These are phyloP conservation scores for Euphysa ruthae DNA, from an alignment of 30 jellyfish, hydroid and myxozoan genomes.

Conservation along the genomic window DNA sequence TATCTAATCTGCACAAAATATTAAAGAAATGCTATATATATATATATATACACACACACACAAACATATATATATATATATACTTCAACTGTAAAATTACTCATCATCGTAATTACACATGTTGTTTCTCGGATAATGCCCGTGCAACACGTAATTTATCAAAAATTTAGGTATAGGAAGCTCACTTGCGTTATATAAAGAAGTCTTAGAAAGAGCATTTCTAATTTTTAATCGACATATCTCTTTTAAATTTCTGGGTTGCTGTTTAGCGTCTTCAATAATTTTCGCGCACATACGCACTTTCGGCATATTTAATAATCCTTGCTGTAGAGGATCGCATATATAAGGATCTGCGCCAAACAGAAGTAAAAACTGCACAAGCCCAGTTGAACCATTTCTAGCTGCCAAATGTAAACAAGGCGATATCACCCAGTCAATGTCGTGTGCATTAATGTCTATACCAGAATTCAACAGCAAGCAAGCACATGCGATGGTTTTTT, in stretches of 20 bases:
- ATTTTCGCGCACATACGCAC: constrained; percentile 30
- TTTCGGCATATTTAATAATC: constrained; percentile 43
- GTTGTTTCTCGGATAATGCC: constrained; percentile 52
- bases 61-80: too few species aligned
- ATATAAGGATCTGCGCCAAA: constrained; percentile 41
- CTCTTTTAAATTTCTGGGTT: constrained; percentile 36
- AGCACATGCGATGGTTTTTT: constrained; percentile 66
- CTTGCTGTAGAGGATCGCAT: constrained; percentile 28
- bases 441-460: constrained; percentile 29
- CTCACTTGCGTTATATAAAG: constrained; percentile 22
- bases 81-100: too few species aligned
- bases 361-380: constrained; percentile 42
- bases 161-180: constrained; percentile 51
- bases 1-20: too few species aligned
- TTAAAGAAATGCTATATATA: too few species aligned
- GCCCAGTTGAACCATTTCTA: constrained; percentile 72
- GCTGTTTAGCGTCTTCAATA: constrained; percentile 26
- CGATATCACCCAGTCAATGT: constrained; percentile 40
- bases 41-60: too few species aligned
- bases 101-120: constrained; percentile 42
- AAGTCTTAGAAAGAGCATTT: constrained; percentile 18
- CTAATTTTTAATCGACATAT: constrained; percentile 54
- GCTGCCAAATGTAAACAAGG: constrained; percentile 59
- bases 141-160: constrained; percentile 62
- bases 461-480: constrained; percentile 82